Evolutionary conservation across 1,140 invertebrate species (phyloP), one percentile per base, ranked within the genome.

Genomic region (Penaeus vannamei): DNA sequence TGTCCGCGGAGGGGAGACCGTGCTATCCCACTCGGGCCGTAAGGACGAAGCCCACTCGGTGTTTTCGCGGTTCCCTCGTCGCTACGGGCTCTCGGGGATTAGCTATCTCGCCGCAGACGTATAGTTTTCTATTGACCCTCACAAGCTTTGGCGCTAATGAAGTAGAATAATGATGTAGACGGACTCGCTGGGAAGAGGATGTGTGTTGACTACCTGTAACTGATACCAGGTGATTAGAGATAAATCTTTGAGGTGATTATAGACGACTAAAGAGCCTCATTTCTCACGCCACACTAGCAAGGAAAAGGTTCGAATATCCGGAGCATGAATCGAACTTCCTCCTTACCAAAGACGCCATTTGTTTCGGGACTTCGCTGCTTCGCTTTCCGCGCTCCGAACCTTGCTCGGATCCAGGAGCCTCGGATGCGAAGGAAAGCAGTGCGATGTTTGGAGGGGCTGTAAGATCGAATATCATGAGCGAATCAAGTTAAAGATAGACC

Each of bases 131-230:
- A 81, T 81, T 59, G 79, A n/a, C 79, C 79, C 29, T 59, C 20
- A 60, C 17, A 81, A 81, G 79, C 19, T 81, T 59, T n/a, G 17
- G 23, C 46, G 79, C 60, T 81, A 81, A 81, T 81, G 79, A 81
- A 81, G 46, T 59, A 81, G 79, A 81, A 81, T 81, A 81, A 81
- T 81, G 22, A 81, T 12, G 46, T 42, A 59, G 79, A 81, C 46
- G 46, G n/a, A 46, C 19, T 14, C 53, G 53, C 53, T 53, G 53
- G 53, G 53, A 53, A 53, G 53, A 53, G 79, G 79, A 81, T 81
- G 79, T 60, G 79, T 81, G 79, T 59, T 81, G 79, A 81, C 79
- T 59, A 81, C 79, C 79, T 81, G 79, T 81, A 81, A 81, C 46
- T 81, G 79, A 81, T 81, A 81, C 79, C 46, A 29, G 79, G 79